Evolutionary conservation across 2,113 vertebrate genomes (phyloP), one percentile per base, ranked within the genome.

Genomic region (Azemiops feae): DNA sequence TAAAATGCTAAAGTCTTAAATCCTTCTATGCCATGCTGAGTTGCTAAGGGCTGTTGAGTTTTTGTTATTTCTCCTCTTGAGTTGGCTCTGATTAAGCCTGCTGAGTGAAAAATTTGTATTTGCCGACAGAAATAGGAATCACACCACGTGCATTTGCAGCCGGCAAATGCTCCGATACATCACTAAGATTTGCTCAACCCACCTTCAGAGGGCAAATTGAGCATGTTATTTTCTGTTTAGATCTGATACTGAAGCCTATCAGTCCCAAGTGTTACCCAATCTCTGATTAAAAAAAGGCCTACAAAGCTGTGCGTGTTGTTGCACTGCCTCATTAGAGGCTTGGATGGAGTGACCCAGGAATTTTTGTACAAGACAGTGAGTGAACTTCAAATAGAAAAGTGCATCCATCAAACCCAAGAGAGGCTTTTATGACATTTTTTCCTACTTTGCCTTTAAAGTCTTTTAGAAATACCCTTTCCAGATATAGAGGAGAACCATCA

Each of bases 51-150:
- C 97, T 97, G 97, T 97, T 98, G 97, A 97, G 97, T 97, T 97
- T 98, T 97, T 98, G 97, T 98, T 98, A 98, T 98, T 98, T 98
- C 97, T 98, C 97, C 97, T 98, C 97, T 98, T 20, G 23, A 98
- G 97, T 98, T 98, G 98, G 97, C 96, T 98, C 97, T 98, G 96
- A 97, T 98, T 98, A 97, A 94, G 97, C 98, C 98, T 98, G 98
- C 98, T 98, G 98, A 98, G 98, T 98, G 98, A 99, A 98, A 98
- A 98, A 98, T 98, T 98, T 98, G 97, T 98, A 98, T 98, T 98
- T 98, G 98, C 98, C 97, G 97, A 98, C 98, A 98, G 97, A 98
- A 98, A 98, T 97, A 98, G 97, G 97, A 98, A 96, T 97, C 94
- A 93, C 96, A 97, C 97, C 96, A 96, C 94, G 95, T 98, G 97